Base-by-base conservation (phyloP, 1,140 invertebrate genomes). In the Heliconius himera region DNA sequence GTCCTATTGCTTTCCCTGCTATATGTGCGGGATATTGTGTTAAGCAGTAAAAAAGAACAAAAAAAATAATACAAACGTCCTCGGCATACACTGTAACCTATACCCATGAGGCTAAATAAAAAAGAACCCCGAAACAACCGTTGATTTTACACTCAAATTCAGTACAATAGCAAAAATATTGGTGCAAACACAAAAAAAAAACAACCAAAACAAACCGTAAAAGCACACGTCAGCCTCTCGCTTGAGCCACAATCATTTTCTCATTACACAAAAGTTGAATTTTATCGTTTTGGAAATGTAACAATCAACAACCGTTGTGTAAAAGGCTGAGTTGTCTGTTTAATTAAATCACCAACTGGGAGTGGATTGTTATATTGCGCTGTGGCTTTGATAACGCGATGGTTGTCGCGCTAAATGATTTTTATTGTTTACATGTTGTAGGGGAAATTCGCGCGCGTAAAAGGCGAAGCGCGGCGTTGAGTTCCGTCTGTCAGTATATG, bases 271-370 rank as follows among this genome's bases (percentile, higher is more conserved):
- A 73, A 70, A 29, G n/a, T 38, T 22, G 18, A 76, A 54, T 81
- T 46, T 46, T 46, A 46, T 81, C 54, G 66, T 70, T 81, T 81
- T 73, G 70, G 36, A 46, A 76, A 20, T 46, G 60, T 60, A 75
- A 77, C 56, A 77, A 74, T 77, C 72, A 16, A 71, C 36, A 71
- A 71, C 18, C 29, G 18, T 16, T 71, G 70, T 33, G 70, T 71
- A 71, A 71, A 71, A 71, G 70, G 36, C 54, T 41, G n/a, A 70
- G 3, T 29, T 16, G 51, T 76, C 77, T 77, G 73, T 81, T 81
- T 76, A 76, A 78, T 81, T 81, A 81, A 81, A 81, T 79, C 73
- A 74, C 73, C 54, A 79, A 51, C 26, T 60, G 56, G 56, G n/a
- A 26, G 56, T 60, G n/a, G 22, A 26, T 60, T 11, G 22, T 22